Conservation (phyloP, 1,140 invertebrate genomes). For the Hermetia illucens region DNA sequence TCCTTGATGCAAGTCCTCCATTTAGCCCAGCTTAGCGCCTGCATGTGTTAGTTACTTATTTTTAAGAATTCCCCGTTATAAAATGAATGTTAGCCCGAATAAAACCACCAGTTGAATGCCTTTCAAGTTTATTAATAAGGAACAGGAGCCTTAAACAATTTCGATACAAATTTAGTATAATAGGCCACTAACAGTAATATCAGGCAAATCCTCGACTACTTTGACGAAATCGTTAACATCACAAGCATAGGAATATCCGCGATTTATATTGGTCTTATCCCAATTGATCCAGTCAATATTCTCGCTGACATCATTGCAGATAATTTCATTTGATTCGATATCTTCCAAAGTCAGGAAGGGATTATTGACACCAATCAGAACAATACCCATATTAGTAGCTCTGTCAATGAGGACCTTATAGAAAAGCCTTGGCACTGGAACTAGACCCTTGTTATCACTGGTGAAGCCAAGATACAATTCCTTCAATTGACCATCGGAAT, state of each 20-base stretch:
- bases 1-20: too few species aligned
- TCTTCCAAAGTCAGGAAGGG: conserved; percentile 34
- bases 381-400: conserved; percentile 34
- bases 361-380: conserved; percentile 49
- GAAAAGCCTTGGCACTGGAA: conserved; percentile 41
- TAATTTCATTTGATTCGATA: conserved; percentile 28
- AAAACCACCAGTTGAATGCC: too few species aligned
- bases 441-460: conserved; percentile 21
- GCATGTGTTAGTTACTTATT: too few species aligned
- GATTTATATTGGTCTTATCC: conserved; percentile 19
- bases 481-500: conserved; percentile 24
- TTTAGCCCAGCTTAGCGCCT: too few species aligned
- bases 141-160: too few species aligned
- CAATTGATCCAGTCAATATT: conserved; percentile 38
- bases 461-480: conserved; percentile 35
- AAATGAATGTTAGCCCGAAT: too few species aligned
- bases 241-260: conserved; percentile 35
- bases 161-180: conserved; percentile 16
- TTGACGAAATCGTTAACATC: conserved; percentile 27
- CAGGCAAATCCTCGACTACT: conserved; percentile 22
- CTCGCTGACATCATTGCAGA: conserved; percentile 40
- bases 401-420: conserved; percentile 48
- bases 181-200: conserved; percentile 19
- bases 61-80: too few species aligned
- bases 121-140: too few species aligned